Percentiles rank a stretch among this genome's conserved stretches.
Evolutionary conservation across 1,140 invertebrate species (phyloP).

Genomic region (Doryteuthis pealeii): DNA sequence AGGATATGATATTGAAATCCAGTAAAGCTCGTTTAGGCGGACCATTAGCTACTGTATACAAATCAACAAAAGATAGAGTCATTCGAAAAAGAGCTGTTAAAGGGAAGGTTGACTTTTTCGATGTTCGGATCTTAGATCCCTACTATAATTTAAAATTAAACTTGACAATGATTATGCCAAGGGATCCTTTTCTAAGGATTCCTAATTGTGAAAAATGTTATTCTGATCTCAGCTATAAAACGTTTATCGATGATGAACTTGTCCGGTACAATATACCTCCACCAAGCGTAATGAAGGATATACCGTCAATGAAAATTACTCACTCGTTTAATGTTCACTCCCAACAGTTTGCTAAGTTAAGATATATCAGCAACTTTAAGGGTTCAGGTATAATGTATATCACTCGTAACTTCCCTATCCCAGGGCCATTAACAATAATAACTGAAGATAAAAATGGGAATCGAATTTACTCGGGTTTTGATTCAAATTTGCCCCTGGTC

Average conservation of each 20-base stretch:
- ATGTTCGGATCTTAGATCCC: not conserved
- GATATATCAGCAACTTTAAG: not conserved
- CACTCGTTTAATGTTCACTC: not conserved
- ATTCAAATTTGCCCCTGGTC: not conserved
- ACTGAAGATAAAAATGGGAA: not conserved
- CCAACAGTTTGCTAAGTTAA: not conserved
- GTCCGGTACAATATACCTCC: not conserved
- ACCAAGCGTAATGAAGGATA: not conserved
- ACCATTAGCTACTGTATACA: not conserved
- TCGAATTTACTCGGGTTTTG: not conserved
- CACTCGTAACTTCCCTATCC: not conserved
- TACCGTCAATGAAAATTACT: not conserved
- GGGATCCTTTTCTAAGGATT: not conserved
- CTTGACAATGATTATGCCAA: not conserved
- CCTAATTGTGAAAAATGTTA: not conserved
- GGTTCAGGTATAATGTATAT: not conserved
- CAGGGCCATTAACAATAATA: not conserved
- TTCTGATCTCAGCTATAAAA: not conserved
- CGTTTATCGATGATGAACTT: not conserved
- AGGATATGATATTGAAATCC: not conserved
- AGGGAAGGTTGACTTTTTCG: not conserved
- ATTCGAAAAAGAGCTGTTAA: not conserved
- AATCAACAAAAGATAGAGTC: not conserved
- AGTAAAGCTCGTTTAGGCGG: not conserved
- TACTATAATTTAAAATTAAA: not conserved